Evolutionary conservation across 2,888 invertebrate genomes (phyloP), one percentile per base, ranked within the genome.

Genomic region (Ametastegia equiseti): DNA sequence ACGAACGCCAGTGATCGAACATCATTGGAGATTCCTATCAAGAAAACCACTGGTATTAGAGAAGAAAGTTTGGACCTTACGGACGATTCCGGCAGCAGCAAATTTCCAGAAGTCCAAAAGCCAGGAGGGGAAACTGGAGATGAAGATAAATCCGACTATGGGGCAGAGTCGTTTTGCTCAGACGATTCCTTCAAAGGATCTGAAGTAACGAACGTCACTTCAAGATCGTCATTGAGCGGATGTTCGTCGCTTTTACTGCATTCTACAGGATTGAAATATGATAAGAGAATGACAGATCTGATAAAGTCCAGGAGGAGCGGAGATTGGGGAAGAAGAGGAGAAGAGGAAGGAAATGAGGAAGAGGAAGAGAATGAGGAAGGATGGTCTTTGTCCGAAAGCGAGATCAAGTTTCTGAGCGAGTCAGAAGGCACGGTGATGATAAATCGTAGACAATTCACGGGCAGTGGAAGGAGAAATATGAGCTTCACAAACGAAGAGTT

Each of bases 401-500:
- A 82, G 80, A 81, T 84, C n/a, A 84, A 75, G 42, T 81, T 54
- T 47, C 60, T 83, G 47, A 81, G 39, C 39, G 60, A 50, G 30
- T 69, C 11, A 30, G 81, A 36, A 69, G 63, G 50, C 36, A 45
- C 50, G 5, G 11, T 75, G 6, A 67, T 67, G 30, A 36, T 19
- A 33, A 50, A 39, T 47, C 79, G 73, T 57, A 85, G 88, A 63
- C 82, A 63, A 60, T 27, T 65, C 6, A 36, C 50, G 9, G 65
- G 69, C 9, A 19, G 47, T 4, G 60, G 73, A 23, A 54, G 80
- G 23, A 91, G 75, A 86, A 93, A 92, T 83, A 92, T 92, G 90
- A 92, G 91, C 50, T 93, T 93, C 81, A 90, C 91, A 0, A 91
- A 92, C 50, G 91, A 91, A 3, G 90, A 93, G 84, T 88, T 92